A percentile compares a stretch with the other conserved stretches of the same genome.
Evolutionary conservation across 2,888 invertebrate species (phyloP).

Genomic region (Drosophila parthenogenetica): DNA sequence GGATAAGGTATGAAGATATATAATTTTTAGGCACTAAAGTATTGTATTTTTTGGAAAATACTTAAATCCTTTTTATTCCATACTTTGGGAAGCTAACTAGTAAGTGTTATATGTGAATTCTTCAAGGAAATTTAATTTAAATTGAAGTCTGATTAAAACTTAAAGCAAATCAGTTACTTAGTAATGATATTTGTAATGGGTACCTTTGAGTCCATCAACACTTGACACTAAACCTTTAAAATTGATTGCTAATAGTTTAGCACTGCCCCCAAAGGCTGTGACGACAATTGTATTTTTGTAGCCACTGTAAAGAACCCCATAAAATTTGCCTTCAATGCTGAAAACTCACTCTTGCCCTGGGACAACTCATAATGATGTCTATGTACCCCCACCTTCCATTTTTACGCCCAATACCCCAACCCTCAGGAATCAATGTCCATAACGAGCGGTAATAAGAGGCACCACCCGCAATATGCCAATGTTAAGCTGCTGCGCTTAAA

Average conservation of each 20-base stretch:
- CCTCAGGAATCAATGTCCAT: constrained; percentile 33
- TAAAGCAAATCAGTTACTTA: no score
- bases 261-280: not conserved
- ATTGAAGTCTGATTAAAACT: no score
- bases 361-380: constrained; percentile 20
- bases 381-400: not conserved
- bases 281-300: constrained; percentile 2
- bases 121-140: no score
- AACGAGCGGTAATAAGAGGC: constrained; percentile 63
- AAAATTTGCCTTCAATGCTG: not conserved
- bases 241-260: not conserved
- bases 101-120: no score
- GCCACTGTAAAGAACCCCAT: not conserved
- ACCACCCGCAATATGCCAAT: constrained; percentile 71
- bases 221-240: not conserved
- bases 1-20: no score
- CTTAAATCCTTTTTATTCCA: no score
- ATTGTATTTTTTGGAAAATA: no score
- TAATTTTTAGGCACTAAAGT: no score
- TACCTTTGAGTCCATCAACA: not conserved
- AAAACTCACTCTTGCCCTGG: constrained; percentile 6
- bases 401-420: not conserved
- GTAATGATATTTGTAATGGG: not conserved
- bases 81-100: no score
- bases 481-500: constrained; percentile 75